Percentiles rank a stretch among this genome's conserved stretches.
These are phyloP conservation scores for Eulacestoma nigropectus DNA, from an alignment of 2,113 vertebrate species.

Conservation along the genomic window DNA sequence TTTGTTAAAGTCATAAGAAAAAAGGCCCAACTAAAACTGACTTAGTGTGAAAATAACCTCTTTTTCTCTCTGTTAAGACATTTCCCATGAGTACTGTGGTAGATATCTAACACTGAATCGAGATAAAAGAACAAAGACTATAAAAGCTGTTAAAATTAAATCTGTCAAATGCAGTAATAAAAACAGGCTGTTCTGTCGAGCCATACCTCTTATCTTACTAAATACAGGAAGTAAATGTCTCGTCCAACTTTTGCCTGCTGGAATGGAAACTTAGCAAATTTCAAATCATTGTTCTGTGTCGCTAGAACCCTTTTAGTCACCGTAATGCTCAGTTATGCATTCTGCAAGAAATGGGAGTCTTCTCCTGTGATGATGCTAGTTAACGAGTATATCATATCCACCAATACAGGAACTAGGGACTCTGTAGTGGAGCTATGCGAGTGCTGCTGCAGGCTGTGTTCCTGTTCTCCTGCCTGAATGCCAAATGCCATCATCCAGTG, in stretches of 20 bases:
- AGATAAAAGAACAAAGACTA: constrained; percentile 34
- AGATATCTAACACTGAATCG: not conserved
- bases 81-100: not conserved
- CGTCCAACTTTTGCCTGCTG: not conserved
- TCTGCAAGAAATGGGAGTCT: not conserved
- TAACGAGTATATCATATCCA: not conserved
- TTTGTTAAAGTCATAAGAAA: not conserved
- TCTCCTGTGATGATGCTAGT: not conserved
- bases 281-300: not conserved
- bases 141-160: constrained; percentile 45
- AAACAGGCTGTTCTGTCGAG: not conserved
- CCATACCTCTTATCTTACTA: not conserved
- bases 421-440: not conserved
- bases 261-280: not conserved
- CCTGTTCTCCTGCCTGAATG: not conserved
- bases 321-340: not conserved
- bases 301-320: not conserved
- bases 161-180: constrained; percentile 4
- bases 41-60: not conserved
- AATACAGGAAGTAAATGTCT: constrained; percentile 4
- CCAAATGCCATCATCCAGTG: not conserved
- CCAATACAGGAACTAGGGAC: not conserved
- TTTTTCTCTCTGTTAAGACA: not conserved
- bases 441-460: not conserved
- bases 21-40: not conserved